Base-by-base conservation (phyloP, 2,888 invertebrate genomes). In the Eulithis prunata region DNA sequence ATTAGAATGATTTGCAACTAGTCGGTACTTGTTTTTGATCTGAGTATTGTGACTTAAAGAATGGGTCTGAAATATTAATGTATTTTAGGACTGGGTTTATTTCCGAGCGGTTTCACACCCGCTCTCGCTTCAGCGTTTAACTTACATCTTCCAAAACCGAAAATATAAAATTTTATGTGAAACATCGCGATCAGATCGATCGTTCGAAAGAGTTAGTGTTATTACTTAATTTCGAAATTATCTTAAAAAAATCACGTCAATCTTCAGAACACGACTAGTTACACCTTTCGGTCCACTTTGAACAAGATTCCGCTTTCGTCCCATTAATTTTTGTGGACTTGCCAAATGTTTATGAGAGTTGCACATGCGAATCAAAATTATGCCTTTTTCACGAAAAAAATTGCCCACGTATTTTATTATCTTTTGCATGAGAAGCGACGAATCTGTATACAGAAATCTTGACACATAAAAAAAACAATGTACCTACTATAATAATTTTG, bases 121-220 rank as follows among this genome's bases (percentile, higher is more conserved):
- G n/a, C n/a, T 45, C 21, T 12, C 83, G 79, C 84, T 72, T 3
- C 3, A 62, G 65, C 76, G 72, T 43, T 10, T 51, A 41, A 10
- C 57, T 77, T 77, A 60, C 4, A 57, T 75, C 66, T 68, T 28
- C 14, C 51, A 64, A 68, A 71, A 79, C 78, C 80, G 89, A 49
- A 88, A 89, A 89, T 91, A 91, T 92, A 89, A 92, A 91, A 89
- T 90, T 92, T 92, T 88, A 91, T 90, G 90, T 80, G 77, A 80
- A 81, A 78, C 83, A 79, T 81, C 79, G 80, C 79, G 82, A 85
- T 81, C 82, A 80, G 75, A 85, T 84, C 79, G 85, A 75, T 80
- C 80, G 80, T 84, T 85, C 76, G 83, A 78, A 80, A 84, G 83
- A 87, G 79, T 88, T 89, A 91, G 85, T 89, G 91, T 92, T 91